Percentiles rank a stretch among this genome's conserved stretches.
Conservation (phyloP, 2,113 vertebrate species). For the Progne subis region DNA sequence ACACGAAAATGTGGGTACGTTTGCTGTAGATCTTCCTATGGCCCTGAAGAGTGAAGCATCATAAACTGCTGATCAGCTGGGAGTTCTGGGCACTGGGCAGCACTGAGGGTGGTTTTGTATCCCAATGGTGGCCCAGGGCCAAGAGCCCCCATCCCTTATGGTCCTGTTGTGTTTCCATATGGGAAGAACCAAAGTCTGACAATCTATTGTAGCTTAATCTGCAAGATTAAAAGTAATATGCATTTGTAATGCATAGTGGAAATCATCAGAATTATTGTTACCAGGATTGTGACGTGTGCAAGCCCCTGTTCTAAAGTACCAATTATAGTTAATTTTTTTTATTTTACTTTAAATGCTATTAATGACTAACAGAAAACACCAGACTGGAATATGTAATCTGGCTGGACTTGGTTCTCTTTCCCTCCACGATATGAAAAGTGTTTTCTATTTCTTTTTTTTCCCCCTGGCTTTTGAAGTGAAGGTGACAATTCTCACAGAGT, state of each 20-base stretch:
- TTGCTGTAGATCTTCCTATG: not conserved
- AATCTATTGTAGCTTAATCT: not conserved
- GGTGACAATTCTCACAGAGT: not conserved
- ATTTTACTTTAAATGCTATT: not conserved
- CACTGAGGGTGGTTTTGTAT: not conserved
- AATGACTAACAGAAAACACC: not conserved
- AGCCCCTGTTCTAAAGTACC: not conserved
- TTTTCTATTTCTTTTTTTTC: not conserved
- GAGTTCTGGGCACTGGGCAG: not conserved
- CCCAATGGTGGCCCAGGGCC: not conserved
- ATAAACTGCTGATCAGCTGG: not conserved
- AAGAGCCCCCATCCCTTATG: not conserved
- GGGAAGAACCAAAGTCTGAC: not conserved
- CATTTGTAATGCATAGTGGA: not conserved
- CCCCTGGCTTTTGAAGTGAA: not conserved
- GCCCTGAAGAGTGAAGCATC: not conserved
- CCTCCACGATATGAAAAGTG: not conserved
- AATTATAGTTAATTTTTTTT: not conserved
- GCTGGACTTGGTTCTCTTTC: not conserved
- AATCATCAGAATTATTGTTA: not conserved
- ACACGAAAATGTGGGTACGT: not conserved
- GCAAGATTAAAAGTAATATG: not conserved
- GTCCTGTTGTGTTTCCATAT: not conserved
- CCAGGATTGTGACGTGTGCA: not conserved
- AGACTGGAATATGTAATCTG: not conserved